These are phyloP conservation scores for Gracilinanus agilis DNA, from an alignment of 2,113 vertebrate genomes.

Conservation along the genomic window DNA sequence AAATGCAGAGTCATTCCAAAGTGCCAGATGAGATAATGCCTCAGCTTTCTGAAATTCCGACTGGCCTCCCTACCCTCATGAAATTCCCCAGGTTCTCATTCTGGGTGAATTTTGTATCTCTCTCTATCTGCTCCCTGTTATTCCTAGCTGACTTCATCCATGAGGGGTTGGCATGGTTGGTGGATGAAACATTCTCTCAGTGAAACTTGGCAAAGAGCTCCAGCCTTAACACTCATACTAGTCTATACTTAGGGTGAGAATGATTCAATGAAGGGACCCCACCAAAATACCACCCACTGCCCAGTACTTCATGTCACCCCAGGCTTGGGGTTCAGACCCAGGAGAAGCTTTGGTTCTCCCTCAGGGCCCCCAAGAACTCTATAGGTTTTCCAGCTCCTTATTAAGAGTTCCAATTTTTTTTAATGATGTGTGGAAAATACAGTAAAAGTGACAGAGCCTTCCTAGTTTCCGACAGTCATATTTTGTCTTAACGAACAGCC, in stretches of 20 bases:
- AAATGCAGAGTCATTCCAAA: background rate
- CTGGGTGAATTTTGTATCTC: rapidly evolving
- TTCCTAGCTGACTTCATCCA: background rate
- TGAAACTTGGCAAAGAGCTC: background rate
- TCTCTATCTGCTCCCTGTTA: background rate
- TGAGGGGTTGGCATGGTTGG: background rate
- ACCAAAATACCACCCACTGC: background rate
- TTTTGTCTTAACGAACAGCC: conserved; percentile 68
- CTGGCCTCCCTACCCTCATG: background rate
- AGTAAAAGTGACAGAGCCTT: conserved; percentile 70
- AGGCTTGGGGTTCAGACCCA: background rate
- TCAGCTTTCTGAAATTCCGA: background rate
- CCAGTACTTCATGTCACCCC: background rate
- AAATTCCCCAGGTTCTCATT: background rate
- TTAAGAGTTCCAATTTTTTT: conserved; percentile 69
- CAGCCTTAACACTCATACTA: background rate
- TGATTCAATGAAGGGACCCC: background rate
- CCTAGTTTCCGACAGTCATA: conserved; percentile 69
- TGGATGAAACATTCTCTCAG: background rate
- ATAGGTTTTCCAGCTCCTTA: conserved; percentile 55
- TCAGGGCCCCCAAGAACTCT: conserved; percentile 46
- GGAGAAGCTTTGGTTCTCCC: conserved; percentile 12
- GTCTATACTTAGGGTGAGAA: background rate
- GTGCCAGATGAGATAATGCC: rapidly evolving
- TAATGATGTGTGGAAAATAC: conserved; percentile 70